A percentile compares a stretch with the other conserved stretches of the same genome.
These are phyloP conservation scores for Oscheius onirici DNA, from an alignment of 2,888 invertebrate genomes.

Conservation along the genomic window DNA sequence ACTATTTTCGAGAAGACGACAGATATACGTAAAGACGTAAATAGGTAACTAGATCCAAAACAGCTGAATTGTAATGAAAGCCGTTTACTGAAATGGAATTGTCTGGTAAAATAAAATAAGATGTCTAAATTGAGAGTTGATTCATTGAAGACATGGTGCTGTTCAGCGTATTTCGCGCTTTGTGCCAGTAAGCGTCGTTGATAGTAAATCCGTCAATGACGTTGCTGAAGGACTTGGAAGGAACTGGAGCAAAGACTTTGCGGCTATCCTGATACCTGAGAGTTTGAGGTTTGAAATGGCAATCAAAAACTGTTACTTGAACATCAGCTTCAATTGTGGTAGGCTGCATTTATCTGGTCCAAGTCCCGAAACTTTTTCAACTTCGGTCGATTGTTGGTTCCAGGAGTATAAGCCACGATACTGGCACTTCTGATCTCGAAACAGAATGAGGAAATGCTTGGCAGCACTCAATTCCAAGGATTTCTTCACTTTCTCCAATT, in stretches of 20 bases:
- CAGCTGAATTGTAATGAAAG: too few relatives aligned
- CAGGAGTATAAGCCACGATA: constrained; percentile 96
- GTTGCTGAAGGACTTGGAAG: constrained; percentile 97
- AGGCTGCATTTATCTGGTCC: constrained; percentile 92
- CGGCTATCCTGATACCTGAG: constrained; percentile 96
- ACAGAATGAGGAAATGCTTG: constrained; percentile 96
- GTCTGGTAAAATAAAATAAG: too few relatives aligned
- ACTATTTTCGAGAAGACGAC: too few relatives aligned
- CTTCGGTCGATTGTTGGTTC: constrained; percentile 82
- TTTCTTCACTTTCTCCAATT: neutral
- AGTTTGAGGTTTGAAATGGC: neutral
- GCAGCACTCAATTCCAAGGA: constrained; percentile 73
- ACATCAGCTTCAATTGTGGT: constrained; percentile 98
- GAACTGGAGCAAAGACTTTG: constrained; percentile 95
- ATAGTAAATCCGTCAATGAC: constrained; percentile 92
- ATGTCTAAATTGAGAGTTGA: too few relatives aligned
- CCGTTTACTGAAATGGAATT: too few relatives aligned
- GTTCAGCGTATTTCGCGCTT: too few relatives aligned
- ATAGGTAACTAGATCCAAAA: too few relatives aligned
- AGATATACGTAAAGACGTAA: too few relatives aligned
- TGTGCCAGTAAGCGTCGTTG: constrained; percentile 88
- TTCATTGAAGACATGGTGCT: too few relatives aligned
- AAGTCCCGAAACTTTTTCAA: constrained; percentile 90
- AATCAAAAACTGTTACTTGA: constrained; percentile 89
- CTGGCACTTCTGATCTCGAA: constrained; percentile 96